Base-by-base conservation (phyloP, 2,888 invertebrate species). In the Mesorhabditis spiculigera region DNA sequence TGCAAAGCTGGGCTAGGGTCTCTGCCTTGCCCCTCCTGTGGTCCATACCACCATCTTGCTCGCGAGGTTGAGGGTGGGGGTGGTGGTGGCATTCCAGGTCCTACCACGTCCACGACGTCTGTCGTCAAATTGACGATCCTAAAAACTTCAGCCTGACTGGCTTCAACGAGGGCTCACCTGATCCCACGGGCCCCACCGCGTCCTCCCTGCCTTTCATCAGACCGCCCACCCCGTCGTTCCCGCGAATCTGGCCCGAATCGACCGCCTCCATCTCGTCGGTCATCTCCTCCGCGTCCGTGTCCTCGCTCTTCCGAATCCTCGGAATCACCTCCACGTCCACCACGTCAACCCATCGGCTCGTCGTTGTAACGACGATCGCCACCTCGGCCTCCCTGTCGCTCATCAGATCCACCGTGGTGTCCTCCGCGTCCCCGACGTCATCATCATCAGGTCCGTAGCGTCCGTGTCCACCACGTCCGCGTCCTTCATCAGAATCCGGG, bases 331-430 rank as follows among this genome's bases (percentile, higher is more conserved):
- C 41, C 3, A 16, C 13, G 10, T 63, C 64, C 16, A 8, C 8
- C 8, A 1, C 41, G 1, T 63, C 41, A 2, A 2, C 28, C 41
- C 16, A 8, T 28, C 28, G 8, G n/a, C 13, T 63, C 64, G n/a
- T 63, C 64, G n/a, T 41, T 63, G 8, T 16, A n/a, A 3, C 50
- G 45, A 41, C 42, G 45, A 28, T 16, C 41, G 43, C 43, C n/a
- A 5, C 42, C 41, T 41, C 41, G 16, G n/a, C 41, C 64, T 63
- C 64, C 41, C 3, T 43, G 43, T 16, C 63, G 41, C 43, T 44
- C 68, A 13, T 61, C 62, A 62, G 4, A n/a, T 63, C 68, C 42
- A 50, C 28, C 58, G n/a, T 13, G 13, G 45, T 69, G 65, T n/a
- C 44, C 64, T 63, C 4, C 61, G 13, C 63, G 43, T 42, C 5